These are phyloP conservation scores for Sesia apiformis DNA, from an alignment of 2,888 invertebrate species.

Conservation along the genomic window DNA sequence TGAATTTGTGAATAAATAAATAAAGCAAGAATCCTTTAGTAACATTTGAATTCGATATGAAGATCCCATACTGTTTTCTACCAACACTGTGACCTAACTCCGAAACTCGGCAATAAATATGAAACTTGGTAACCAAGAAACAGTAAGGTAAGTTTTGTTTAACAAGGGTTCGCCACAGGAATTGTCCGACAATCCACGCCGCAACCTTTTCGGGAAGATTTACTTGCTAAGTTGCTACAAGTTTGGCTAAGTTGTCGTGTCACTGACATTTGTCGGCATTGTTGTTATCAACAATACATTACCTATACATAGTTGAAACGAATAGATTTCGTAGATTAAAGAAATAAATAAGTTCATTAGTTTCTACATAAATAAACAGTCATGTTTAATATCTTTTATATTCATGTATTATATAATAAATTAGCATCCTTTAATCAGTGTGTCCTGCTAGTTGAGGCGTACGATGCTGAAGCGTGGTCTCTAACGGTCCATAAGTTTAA, in stretches of 20 bases:
- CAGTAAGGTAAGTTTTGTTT: slow-evolving; percentile 32
- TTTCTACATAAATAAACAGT: too few species aligned
- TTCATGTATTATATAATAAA: too few species aligned
- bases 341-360: too few species aligned
- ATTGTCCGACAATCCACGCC: slow-evolving; percentile 18
- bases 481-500: too few species aligned
- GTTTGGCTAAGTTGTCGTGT: not conserved
- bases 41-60: not conserved
- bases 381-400: too few species aligned
- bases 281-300: not conserved
- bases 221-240: slow-evolving; percentile 19
- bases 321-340: too few species aligned
- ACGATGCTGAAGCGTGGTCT: too few species aligned
- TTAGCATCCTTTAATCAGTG: too few species aligned
- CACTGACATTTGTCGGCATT: not conserved
- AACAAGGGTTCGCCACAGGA: slow-evolving; percentile 30
- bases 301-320: not conserved
- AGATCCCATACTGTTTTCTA: not conserved
- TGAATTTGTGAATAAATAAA: too few species aligned
- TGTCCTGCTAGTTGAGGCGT: too few species aligned
- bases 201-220: slow-evolving; percentile 24
- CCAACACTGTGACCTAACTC: not conserved
- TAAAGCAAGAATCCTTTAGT: not conserved
- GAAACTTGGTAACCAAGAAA: slow-evolving; percentile 21
- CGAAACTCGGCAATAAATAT: slow-evolving; percentile 20